Conservation (phyloP, 2,797 vertebrate species). For the Miichthys miiuy region DNA sequence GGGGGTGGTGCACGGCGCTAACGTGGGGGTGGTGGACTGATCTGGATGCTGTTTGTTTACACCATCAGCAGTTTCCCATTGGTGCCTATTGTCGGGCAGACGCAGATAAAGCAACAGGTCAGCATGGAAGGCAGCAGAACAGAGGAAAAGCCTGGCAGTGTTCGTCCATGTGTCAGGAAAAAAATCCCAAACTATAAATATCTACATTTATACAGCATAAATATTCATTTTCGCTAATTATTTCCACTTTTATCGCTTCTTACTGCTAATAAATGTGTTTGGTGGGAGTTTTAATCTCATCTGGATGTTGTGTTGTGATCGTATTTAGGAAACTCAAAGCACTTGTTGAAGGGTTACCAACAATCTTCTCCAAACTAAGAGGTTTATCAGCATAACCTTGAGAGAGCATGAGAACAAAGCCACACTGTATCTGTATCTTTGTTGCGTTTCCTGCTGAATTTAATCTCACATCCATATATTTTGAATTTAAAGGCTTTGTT, state of each 20-base stretch:
- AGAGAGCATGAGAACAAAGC: not conserved
- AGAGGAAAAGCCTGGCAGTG: slow-evolving; percentile 37
- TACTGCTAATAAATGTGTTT: not conserved
- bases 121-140: slow-evolving; percentile 63
- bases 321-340: not conserved
- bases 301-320: not conserved
- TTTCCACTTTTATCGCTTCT: no score
- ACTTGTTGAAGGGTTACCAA: no score
- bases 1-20: not conserved
- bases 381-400: not conserved
- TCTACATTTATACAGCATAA: not conserved
- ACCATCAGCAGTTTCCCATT: slow-evolving; percentile 68
- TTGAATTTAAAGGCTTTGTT: not conserved
- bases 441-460: not conserved
- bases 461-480: not conserved
- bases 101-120: slow-evolving; percentile 50
- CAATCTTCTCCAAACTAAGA: not conserved
- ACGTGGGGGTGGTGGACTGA: slow-evolving; percentile 45
- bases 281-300: not conserved
- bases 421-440: not conserved
- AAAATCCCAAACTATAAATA: slow-evolving; percentile 10
- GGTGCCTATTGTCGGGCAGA: slow-evolving; percentile 54
- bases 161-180: slow-evolving; percentile 26
- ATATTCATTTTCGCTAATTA: not conserved
- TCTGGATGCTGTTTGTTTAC: slow-evolving; percentile 64